Percentiles rank a stretch among this genome's conserved stretches.
Evolutionary conservation across 2,888 invertebrate species (phyloP).

Genomic region (Mamestra brassicae): DNA sequence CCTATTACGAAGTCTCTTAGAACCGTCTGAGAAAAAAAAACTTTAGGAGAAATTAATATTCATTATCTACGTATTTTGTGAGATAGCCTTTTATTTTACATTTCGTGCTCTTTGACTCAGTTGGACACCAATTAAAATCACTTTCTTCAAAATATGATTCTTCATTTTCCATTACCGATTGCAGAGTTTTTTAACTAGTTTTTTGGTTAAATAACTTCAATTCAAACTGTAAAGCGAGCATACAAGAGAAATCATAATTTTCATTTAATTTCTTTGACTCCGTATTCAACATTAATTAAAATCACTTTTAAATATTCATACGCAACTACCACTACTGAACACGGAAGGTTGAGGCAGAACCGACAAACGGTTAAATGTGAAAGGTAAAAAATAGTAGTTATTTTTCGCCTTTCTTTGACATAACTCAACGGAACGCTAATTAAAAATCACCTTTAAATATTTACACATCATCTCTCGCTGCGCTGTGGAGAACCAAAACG

Average conservation of each 20-base stretch:
- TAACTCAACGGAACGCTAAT: background rate
- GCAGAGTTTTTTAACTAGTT: no score
- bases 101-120: background rate
- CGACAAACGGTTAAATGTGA: background rate
- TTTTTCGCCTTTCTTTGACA: background rate
- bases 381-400: background rate
- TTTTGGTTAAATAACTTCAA: background rate
- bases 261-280: background rate
- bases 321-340: background rate
- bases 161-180: constrained; percentile 1
- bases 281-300: background rate
- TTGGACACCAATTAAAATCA: background rate
- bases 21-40: background rate
- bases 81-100: background rate
- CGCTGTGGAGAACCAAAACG: background rate
- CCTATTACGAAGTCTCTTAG: constrained; percentile 20
- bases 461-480: constrained; percentile 13
- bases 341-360: background rate
- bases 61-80: background rate
- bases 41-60: constrained; percentile 13
- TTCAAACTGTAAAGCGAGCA: background rate
- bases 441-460: constrained; percentile 26
- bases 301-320: constrained; percentile 22
- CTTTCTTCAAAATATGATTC: constrained; percentile 6
- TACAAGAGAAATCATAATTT: background rate